Evolutionary conservation across 2,113 vertebrate species (phyloP).

Genomic region (Phalacrocorax brasilianus): DNA sequence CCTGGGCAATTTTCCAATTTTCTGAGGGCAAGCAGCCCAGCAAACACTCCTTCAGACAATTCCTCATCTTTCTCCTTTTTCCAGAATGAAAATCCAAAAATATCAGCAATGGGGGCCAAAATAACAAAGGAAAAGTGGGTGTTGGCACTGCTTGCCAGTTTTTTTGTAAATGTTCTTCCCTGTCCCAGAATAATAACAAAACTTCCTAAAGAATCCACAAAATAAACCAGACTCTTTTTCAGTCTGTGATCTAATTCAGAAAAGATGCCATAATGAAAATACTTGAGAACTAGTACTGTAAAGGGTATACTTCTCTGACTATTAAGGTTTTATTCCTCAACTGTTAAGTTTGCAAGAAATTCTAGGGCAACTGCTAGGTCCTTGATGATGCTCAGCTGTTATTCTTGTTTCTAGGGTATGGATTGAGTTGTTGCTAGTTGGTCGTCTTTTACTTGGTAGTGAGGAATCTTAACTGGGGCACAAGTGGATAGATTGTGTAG

Average conservation of each 20-base stretch:
- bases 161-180: neutral
- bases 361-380: neutral
- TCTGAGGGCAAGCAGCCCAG: slow-evolving; percentile 37
- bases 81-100: slow-evolving; percentile 52
- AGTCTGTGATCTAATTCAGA: neutral
- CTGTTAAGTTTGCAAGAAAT: neutral
- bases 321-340: neutral
- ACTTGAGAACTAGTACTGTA: neutral
- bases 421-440: neutral
- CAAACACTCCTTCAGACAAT: slow-evolving; percentile 45
- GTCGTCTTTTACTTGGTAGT: neutral
- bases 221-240: neutral
- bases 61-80: slow-evolving; percentile 39
- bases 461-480: neutral
- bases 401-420: neutral
- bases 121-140: slow-evolving; percentile 37
- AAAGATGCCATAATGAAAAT: neutral
- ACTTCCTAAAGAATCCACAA: neutral
- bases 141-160: neutral
- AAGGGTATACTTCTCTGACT: neutral
- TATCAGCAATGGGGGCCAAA: neutral
- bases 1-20: slow-evolving; percentile 12
- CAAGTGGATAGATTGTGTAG: neutral
- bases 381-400: neutral
- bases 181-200: slow-evolving; percentile 8